A percentile compares a stretch with the other conserved stretches of the same genome.
phyloP scores from a whole-genome alignment of 2,797 vertebrate species.

The Neopelma chrysocephalum region DNA sequence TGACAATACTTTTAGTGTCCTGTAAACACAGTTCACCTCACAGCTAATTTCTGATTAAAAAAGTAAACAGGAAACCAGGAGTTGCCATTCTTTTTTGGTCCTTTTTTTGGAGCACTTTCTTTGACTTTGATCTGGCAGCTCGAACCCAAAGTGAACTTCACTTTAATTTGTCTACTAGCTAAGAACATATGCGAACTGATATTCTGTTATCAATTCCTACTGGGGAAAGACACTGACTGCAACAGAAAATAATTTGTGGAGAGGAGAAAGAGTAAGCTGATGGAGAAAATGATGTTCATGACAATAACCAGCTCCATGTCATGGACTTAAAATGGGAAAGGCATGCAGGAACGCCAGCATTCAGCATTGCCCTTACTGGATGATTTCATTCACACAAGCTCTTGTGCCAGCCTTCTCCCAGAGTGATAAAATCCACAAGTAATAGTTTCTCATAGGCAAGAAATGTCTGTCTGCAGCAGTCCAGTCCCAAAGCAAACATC shows the following conservation, averaged over 20 bases:
- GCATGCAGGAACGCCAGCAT: neutral
- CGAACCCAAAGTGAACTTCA: neutral
- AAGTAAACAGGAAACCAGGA: neutral
- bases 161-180: neutral
- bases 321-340: neutral
- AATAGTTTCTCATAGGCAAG: neutral
- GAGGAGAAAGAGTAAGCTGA: neutral
- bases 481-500: neutral
- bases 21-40: neutral
- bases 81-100: neutral
- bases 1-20: neutral
- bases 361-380: accelerated
- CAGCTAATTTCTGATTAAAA: neutral
- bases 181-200: neutral
- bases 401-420: neutral
- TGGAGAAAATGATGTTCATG: neutral
- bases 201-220: neutral
- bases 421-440: neutral
- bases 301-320: neutral
- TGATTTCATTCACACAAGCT: neutral
- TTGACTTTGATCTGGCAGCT: neutral
- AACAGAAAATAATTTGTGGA: neutral
- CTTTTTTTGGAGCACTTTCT: neutral
- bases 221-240: neutral
- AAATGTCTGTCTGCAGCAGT: neutral